These are phyloP conservation scores for Drosophila limbata DNA, from an alignment of 2,888 invertebrate species.

Conservation along the genomic window DNA sequence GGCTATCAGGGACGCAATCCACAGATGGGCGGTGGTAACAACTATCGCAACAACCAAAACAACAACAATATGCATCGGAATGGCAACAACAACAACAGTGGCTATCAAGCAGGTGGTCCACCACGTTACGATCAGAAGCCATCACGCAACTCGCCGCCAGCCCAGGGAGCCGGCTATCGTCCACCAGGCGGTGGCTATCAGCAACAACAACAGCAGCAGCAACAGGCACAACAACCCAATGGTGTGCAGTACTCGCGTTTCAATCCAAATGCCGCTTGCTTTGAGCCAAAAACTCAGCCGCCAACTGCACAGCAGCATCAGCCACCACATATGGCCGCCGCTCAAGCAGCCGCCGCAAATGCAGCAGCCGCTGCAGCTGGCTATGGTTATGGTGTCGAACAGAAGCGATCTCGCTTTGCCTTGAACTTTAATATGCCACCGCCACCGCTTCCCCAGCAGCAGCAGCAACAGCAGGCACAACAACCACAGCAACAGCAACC, in stretches of 20 bases:
- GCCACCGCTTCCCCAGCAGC: conserved; percentile 61
- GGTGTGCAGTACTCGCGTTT: conserved; percentile 69
- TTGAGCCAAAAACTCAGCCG: conserved; percentile 65
- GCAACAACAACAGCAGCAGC: conserved; percentile 33
- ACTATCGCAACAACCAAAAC: conserved; percentile 62
- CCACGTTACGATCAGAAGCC: conserved; percentile 64
- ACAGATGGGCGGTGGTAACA: conserved; percentile 63
- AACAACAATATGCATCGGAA: conserved; percentile 58
- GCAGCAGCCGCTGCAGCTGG: conserved; percentile 49
- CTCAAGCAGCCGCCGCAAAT: conserved; percentile 57
- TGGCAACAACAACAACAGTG: conserved; percentile 28
- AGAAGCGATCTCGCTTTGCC: conserved; percentile 72
- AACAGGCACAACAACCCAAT: conserved; percentile 40
- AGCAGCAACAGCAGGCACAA: conserved; percentile 26
- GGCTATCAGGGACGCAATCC: conserved; percentile 78
- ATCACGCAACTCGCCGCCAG: conserved; percentile 60
- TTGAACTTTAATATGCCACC: conserved; percentile 73
- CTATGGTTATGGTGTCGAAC: conserved; percentile 65
- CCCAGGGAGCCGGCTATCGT: conserved; percentile 60
- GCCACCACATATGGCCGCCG: conserved; percentile 51
- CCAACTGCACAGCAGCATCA: conserved; percentile 52
- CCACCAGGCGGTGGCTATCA: conserved; percentile 53
- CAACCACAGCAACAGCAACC: conserved; percentile 52
- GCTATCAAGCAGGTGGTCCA: conserved; percentile 54
- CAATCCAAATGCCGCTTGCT: conserved; percentile 75